Base-by-base conservation (phyloP, 30 jellyfish, hydroid and myxozoan genomes). In the Clytia hemisphaerica region DNA sequence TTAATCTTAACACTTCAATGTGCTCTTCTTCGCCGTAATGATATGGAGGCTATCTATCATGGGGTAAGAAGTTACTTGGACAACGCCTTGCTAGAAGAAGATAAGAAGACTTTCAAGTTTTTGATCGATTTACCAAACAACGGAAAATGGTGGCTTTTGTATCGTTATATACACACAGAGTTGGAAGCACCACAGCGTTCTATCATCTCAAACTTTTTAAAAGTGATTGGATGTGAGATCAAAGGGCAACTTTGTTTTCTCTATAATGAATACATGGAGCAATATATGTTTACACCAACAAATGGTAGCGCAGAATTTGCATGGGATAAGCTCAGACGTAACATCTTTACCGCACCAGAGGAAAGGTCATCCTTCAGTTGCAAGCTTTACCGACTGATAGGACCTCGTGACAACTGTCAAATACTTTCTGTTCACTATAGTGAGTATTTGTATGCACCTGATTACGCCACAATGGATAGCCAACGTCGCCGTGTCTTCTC, bases 271-370 rank as follows among this genome's bases (percentile, higher is more conserved):
- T 48, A 48, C 26, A 29, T 19, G 26, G 26, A 32, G 21, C 31
- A 48, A 32, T 48, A 48, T 32, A 48, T 48, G 61, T 48, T 19
- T 32, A 19, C 26, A 48, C n/a, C n/a, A n/a, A 32, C 61, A 29
- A 48, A 48, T 9, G 61, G 61, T 32, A n/a, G n/a, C n/a, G n/a
- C n/a, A n/a, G 61, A 48, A 19, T 48, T 48, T 48, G 61, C 61
- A 19, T 48, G 26, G 21, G 61, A 48, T 48, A 48, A 32, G 21
- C 31, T 19, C 26, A 29, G 61, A 48, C 21, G 61, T 19, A 48
- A 32, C 21, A 32, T 48, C 26, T 48, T 48, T 9, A 48, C 61
- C 26, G 21, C 31, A 32, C 21, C 31, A 48, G 7, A 48, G 3
- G 26, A 48, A 48, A 48, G 26, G 21, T 19, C 21, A 32, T 29